Conservation (phyloP, 2,888 invertebrate species). For the Drosophila buzzatii region DNA sequence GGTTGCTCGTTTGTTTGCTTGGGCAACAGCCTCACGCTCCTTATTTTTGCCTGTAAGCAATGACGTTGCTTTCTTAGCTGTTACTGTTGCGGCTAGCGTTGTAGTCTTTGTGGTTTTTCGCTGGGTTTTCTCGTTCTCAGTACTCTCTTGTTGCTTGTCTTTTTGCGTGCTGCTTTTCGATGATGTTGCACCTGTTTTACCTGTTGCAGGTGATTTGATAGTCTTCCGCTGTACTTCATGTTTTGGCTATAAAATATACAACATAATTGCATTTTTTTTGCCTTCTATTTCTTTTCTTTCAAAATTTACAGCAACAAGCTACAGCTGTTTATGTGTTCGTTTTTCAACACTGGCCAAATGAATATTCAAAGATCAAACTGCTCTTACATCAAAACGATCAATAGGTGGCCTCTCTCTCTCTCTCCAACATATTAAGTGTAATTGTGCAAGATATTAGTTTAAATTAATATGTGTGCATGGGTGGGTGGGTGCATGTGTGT, state of each 20-base stretch:
- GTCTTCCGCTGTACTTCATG: slow-evolving; percentile 51
- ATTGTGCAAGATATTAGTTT: slow-evolving; percentile 30
- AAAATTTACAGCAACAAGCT: neutral
- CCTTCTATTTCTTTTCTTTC: neutral
- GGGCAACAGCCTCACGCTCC: slow-evolving; percentile 26
- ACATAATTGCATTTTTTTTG: neutral
- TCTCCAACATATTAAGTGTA: slow-evolving; percentile 26
- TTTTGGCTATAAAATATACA: slow-evolving; percentile 41
- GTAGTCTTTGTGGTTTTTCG: slow-evolving; percentile 43
- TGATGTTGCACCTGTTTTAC: slow-evolving; percentile 30
- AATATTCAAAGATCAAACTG: slow-evolving; percentile 8
- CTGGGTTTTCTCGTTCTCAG: slow-evolving; percentile 45
- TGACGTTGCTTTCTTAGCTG: slow-evolving; percentile 35
- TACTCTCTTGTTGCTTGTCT: slow-evolving; percentile 49
- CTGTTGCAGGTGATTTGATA: slow-evolving; percentile 55
- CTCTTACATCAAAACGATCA: slow-evolving; percentile 38
- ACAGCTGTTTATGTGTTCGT: slow-evolving; percentile 4
- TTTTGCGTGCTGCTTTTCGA: slow-evolving; percentile 31
- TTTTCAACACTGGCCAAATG: slow-evolving; percentile 41
- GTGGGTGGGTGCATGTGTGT: neutral
- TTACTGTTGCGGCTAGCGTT: slow-evolving; percentile 24
- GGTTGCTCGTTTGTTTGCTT: slow-evolving; percentile 45
- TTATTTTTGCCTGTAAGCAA: slow-evolving; percentile 43
- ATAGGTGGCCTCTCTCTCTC: slow-evolving; percentile 10
- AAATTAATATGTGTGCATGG: slow-evolving; percentile 21